Base-by-base conservation (phyloP, 1,140 invertebrate species). In the Manduca sexta region DNA sequence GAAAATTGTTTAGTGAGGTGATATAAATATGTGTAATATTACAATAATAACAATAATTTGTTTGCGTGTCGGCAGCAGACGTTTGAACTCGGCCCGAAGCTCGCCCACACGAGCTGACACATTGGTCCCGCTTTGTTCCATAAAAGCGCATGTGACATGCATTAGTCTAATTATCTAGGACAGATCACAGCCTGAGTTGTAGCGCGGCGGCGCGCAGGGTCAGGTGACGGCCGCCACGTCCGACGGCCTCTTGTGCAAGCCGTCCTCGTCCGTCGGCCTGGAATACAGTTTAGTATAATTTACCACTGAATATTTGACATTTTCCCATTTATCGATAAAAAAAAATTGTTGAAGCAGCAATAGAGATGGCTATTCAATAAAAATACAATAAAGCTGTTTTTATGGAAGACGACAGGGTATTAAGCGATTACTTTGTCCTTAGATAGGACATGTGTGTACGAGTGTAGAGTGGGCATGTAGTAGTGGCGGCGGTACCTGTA, bases 101-200 rank as follows among this genome's bases (percentile, higher is more conserved):
- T 40, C 37, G 15, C 14, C 18, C 33, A 31, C 39, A 12, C 37
- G 2, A 17, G 14, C 33, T 34, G 39, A 15, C 29, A n/a, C 11
- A 53, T 84, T 84, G 80, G 79, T 83, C 79, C 79, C 79, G 69
- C 64, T 60, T 57, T 68, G 57, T 57, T 45, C 57, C 68, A 59
- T 52, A 64, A 70, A 69, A 77, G 64, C 70, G 14, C 21, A 68
- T 71, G 63, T 62, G 63, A 30, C 21, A 68, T 71, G 63, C 62
- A 64, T 71, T 61, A 67, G 38, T 61, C 63, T 69, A 74, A 52
- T 64, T 71, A 73, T 69, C 64, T 69, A 69, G 62, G 72, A 78
- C 68, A 78, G 81, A 81, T 84, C 81, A 84, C 81, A 82, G 81
- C 81, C 81, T 71, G 65, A 53, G 67, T 74, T 66, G 51, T 63